Evolutionary conservation across 2,888 invertebrate genomes (phyloP), one percentile per base, ranked within the genome.

Genomic region (Drosophila colorata): DNA sequence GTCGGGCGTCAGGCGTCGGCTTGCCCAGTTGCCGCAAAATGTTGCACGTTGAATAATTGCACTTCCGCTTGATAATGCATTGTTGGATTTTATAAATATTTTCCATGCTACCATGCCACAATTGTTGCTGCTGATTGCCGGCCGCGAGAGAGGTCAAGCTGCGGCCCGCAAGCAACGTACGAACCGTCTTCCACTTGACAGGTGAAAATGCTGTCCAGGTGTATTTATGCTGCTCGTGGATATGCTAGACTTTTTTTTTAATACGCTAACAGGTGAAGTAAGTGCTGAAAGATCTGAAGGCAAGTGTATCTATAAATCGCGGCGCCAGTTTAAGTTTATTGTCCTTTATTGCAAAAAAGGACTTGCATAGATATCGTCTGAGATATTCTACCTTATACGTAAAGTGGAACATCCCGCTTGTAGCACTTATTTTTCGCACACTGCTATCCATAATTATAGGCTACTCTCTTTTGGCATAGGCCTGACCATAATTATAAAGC

Each of bases 31-130:
- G 77, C 82, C 56, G 88, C 88, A 84, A 88, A 85, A 85, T 87
- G 81, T 88, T 87, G 88, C 87, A 84, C 88, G 85, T 85, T 85
- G 88, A 85, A 84, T 88, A 85, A 85, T 85, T 87, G 89, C 88
- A 85, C 85, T 85, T 85, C 85, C 85, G 85, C 87, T 87, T 81
- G 79, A 87, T 85, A 88, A 85, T 85, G 81, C 78, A 87, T 88
- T 85, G 88, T 87, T 88, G 84, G 82, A 85, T 85, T 85, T 85
- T 85, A 81, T 88, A 85, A 88, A 85, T 85, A 88, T 88, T 84
- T 84, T 83, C 70, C 88, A 70, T 79, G 78, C 74, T 53, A 18
- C 55, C 73, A 66, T 58, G 74, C 73, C 65, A 59, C 58, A 55
- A 55, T 64, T 33, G 35, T 48, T 38, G 65, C 51, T 31, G 47